Base-by-base conservation (phyloP, 1,140 invertebrate genomes). In the Melanaphis sacchari region DNA sequence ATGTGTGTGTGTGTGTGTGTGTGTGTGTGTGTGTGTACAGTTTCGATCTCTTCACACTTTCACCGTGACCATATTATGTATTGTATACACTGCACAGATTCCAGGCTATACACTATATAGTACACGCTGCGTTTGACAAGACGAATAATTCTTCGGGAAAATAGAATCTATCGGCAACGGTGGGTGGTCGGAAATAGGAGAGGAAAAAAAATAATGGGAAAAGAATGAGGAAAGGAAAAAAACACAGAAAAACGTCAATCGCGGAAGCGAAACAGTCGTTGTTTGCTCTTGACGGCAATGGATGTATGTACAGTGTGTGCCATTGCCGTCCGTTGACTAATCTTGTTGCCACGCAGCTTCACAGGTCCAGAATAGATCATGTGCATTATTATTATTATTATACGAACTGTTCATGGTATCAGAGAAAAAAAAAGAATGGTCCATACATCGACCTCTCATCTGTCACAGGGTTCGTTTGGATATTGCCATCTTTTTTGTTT, bases 101-200 rank as follows among this genome's bases (percentile, higher is more conserved):
- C 21, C 9, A 21, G n/a, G 8, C 21, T 26, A n/a, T 3, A 88
- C 43, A 15, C 31, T 76, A n/a, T 76, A 76, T n/a, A n/a, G n/a
- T 76, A 76, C 24, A 15, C 31, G 18, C 87, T 89, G 87, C 18
- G 36, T 89, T 52, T 89, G 87, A 89, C 87, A 52, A 36, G 87
- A 89, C 46, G 87, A 89, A 89, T 89, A 89, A 89, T 52, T 89
- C 87, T 89, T 89, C 22, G 18, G n/a, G 21, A 49, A 41, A 41
- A 31, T 11, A 41, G 26, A 26, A 41, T 84, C 82, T 4, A 31
- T n/a, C 84, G 84, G 26, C 22, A n/a, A 11, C 4, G 59, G 15
- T n/a, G 59, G 31, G 59, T 6, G 59, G 59, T 76, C 15, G 59
- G 59, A n/a, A n/a, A 76, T 31, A 1, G 15, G n/a, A 18, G 59